These are phyloP conservation scores for Virgularia gustaviana DNA, from an alignment of 92 coral and sea anemone species.

Conservation along the genomic window DNA sequence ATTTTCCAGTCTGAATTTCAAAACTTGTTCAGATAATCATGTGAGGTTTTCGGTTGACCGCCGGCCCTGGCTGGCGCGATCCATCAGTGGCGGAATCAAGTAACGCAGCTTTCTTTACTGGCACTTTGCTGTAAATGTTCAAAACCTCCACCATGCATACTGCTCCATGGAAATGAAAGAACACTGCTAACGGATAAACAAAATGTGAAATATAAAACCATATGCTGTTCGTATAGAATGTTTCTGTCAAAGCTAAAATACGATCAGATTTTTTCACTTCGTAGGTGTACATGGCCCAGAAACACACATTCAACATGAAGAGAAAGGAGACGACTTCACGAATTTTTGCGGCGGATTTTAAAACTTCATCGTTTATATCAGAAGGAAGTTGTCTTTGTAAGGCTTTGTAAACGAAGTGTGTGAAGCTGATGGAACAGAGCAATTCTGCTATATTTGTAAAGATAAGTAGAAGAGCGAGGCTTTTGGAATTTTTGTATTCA, in stretches of 20 bases:
- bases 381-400: conserved; percentile 13
- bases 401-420: conserved; percentile 33
- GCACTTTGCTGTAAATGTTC: conserved; percentile 8
- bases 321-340: conserved; percentile 32
- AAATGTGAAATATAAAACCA: conserved; percentile 41
- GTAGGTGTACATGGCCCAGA: conserved; percentile 39
- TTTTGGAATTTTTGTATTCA: background rate
- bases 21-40: no score
- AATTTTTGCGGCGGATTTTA: conserved; percentile 2
- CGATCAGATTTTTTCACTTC: conserved; percentile 23
- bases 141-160: conserved; percentile 39
- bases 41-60: no score
- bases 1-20: no score
- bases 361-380: background rate
- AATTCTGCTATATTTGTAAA: conserved; percentile 15
- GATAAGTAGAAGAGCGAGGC: background rate
- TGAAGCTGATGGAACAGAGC: conserved; percentile 4
- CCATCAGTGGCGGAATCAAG: no score
- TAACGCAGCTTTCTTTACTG: background rate
- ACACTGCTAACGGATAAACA: conserved; percentile 31
- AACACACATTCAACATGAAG: conserved; percentile 30
- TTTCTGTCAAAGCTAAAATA: background rate
- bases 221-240: background rate
- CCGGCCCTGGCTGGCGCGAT: no score
- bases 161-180: conserved; percentile 44